Conservation (phyloP, 1,140 invertebrate species). For the Arctopsyche grandis region DNA sequence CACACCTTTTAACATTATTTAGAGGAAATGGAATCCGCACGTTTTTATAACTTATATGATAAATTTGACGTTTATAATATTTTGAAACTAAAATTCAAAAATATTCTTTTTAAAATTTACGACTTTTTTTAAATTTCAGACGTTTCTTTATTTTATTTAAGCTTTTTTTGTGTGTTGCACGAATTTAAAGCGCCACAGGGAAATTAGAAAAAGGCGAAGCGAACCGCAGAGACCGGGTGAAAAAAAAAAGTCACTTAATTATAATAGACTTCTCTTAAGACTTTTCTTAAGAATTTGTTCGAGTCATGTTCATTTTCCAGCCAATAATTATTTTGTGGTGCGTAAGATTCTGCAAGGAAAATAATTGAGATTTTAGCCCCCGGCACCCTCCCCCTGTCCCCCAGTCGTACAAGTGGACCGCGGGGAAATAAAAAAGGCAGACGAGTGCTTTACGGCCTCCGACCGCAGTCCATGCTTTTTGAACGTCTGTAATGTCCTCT, state of each 20-base stretch:
- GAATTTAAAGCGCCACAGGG: constrained; percentile 62
- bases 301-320: constrained; percentile 63
- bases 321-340: constrained; percentile 68
- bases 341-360: constrained; percentile 62
- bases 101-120: too few relatives aligned
- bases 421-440: constrained; percentile 50
- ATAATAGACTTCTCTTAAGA: constrained; percentile 54
- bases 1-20: too few relatives aligned
- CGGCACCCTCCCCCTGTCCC: not conserved
- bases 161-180: constrained; percentile 1
- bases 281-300: constrained; percentile 51
- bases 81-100: too few relatives aligned
- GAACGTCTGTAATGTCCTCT: constrained; percentile 14
- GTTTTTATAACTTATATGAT: too few relatives aligned
- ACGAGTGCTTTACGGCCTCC: constrained; percentile 43
- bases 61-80: too few relatives aligned
- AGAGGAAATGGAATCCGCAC: too few relatives aligned
- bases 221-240: constrained; percentile 50
- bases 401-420: constrained; percentile 44
- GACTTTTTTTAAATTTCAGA: too few relatives aligned
- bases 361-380: constrained; percentile 52
- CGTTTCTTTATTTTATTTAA: constrained; percentile 2
- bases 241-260: constrained; percentile 58
- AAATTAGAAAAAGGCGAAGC: constrained; percentile 67
- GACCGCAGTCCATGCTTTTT: constrained; percentile 13